Conservation (phyloP, 1,140 invertebrate genomes). For the Cryptotermes secundus region DNA sequence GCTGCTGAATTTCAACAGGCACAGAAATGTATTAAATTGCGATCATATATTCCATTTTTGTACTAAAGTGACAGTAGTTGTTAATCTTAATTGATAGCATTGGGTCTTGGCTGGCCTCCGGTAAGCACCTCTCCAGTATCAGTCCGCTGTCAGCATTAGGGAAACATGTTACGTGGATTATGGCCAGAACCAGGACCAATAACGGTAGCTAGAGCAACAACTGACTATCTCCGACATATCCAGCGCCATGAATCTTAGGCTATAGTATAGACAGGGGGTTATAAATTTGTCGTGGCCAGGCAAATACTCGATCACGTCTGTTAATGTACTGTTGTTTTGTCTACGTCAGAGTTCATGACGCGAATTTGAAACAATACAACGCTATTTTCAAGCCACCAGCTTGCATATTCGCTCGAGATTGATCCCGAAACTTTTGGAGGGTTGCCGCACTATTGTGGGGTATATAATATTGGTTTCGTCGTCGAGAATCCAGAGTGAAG, state of each 20-base stretch:
- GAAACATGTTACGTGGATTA: not conserved
- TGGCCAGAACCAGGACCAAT: not conserved
- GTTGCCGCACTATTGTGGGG: no score
- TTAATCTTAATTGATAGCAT: conserved; percentile 8
- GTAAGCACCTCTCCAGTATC: not conserved
- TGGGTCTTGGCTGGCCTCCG: not conserved
- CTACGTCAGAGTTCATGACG: not conserved
- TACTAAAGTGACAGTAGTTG: not conserved
- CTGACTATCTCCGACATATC: not conserved
- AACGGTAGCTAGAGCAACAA: not conserved
- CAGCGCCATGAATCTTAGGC: not conserved
- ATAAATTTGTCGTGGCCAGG: not conserved
- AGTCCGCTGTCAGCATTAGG: not conserved
- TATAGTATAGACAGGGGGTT: not conserved
- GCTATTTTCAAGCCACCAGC: not conserved
- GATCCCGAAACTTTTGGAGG: no score
- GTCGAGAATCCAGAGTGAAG: no score
- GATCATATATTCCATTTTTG: not conserved
- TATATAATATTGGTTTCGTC: no score
- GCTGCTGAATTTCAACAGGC: no score
- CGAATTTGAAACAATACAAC: not conserved
- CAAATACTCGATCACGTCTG: not conserved
- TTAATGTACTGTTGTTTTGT: not conserved
- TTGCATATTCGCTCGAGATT: no score
- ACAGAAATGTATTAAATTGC: not conserved